A percentile compares a stretch with the other conserved stretches of the same genome.
Conservation (phyloP, 1,140 invertebrate genomes). For the Homalodisca vitripennis region DNA sequence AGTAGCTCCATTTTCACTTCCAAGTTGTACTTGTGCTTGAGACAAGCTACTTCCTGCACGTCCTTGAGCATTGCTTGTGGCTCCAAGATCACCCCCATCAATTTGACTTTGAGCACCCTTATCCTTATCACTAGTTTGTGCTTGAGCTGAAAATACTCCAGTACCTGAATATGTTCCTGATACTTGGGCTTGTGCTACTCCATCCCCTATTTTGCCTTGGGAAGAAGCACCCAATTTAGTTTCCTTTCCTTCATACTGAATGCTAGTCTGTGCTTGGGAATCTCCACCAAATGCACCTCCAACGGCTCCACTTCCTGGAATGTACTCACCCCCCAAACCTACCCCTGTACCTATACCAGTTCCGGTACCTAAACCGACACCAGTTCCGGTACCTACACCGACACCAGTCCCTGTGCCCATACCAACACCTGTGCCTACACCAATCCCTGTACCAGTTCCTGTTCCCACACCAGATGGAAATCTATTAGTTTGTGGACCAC, state of each 20-base stretch:
- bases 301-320: slow-evolving; percentile 2
- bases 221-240: slow-evolving; percentile 71
- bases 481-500: neutral
- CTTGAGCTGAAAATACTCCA: slow-evolving; percentile 77
- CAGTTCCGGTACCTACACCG: slow-evolving; percentile 31
- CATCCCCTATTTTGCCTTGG: slow-evolving; percentile 67
- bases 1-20: slow-evolving; percentile 68
- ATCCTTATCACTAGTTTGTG: slow-evolving; percentile 70
- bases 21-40: slow-evolving; percentile 72
- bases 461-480: slow-evolving; percentile 22
- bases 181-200: slow-evolving; percentile 74
- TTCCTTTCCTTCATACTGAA: slow-evolving; percentile 64
- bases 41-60: slow-evolving; percentile 69
- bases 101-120: slow-evolving; percentile 71
- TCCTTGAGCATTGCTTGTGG: slow-evolving; percentile 70
- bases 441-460: slow-evolving; percentile 28
- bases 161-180: slow-evolving; percentile 71
- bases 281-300: slow-evolving; percentile 47
- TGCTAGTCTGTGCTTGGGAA: slow-evolving; percentile 70
- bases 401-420: slow-evolving; percentile 28
- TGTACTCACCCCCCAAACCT: slow-evolving; percentile 31
- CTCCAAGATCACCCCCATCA: slow-evolving; percentile 68
- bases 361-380: slow-evolving; percentile 29
- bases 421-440: slow-evolving; percentile 31
- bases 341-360: slow-evolving; percentile 28